Base-by-base conservation (phyloP, 2,888 invertebrate genomes). In the Caenorhabditis wallacei region DNA sequence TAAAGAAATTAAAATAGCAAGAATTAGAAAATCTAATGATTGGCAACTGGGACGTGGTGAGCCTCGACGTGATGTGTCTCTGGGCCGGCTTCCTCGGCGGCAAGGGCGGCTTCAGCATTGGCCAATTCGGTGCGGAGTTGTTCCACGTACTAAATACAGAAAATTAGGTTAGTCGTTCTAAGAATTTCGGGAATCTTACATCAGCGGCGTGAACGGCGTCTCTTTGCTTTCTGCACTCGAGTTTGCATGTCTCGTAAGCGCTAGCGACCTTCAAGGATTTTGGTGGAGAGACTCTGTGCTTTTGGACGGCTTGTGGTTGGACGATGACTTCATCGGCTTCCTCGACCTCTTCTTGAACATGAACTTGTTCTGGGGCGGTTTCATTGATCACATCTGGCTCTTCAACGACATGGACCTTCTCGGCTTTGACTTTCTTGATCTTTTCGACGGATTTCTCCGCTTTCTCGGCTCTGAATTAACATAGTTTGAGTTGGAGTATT, bases 191-290 rank as follows among this genome's bases (percentile, higher is more conserved):
- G n/a, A 22, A 48, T 43, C 84, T 76, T 22, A 88, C 88, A 48
- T 88, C 85, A 11, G 80, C 72, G 13, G 89, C 88, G 16, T 85
- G 87, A 37, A 88, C 84, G 22, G 86, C 83, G 70, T 90, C 90
- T 66, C 90, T 85, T 75, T 89, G 84, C 71, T 83, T 80, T 76
- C 87, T 88, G 82, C 90, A 90, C 69, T 90, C 89, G 35, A 87
- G 68, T 66, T 90, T 90, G 86, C 90, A 90, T 18, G 87, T 83
- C 22, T 90, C 90, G 79, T 88, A 90, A 40, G 88, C 89, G 26
- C 87, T 84, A 22, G 88, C 66, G n/a, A 86, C 85, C 70, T 75
- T 82, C 56, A 82, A 61, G 2, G 82, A 82, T 24, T 82, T 82
- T 79, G 78, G 78, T 54, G 82, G 82, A 13, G 72, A 64, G 0